phyloP scores from a whole-genome alignment of 2,888 invertebrate species.

The Philereme transversata region DNA sequence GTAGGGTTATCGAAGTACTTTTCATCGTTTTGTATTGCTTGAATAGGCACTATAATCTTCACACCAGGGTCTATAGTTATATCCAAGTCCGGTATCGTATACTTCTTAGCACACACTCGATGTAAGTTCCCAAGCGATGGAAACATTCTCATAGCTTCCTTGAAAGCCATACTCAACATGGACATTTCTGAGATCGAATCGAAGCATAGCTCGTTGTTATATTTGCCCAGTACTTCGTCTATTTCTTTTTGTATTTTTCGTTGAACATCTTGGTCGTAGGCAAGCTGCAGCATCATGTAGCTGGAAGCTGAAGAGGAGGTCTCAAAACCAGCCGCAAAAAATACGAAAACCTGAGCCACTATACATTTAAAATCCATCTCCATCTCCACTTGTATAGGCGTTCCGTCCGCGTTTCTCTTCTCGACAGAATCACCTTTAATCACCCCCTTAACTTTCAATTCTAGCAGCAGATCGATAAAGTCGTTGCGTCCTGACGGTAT shows the following conservation, averaged over 20 bases:
- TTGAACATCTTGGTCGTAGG: conserved; percentile 66
- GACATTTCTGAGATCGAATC: conserved; percentile 61
- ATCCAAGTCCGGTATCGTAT: conserved; percentile 51
- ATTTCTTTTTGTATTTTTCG: conserved; percentile 62
- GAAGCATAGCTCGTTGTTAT: conserved; percentile 61
- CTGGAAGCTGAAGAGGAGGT: conserved; percentile 73
- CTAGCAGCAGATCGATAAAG: conserved; percentile 59
- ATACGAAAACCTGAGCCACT: conserved; percentile 62
- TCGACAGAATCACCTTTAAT: conserved; percentile 63
- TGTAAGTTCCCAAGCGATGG: conserved; percentile 58
- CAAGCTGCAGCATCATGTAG: conserved; percentile 64
- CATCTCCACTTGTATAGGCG: conserved; percentile 50
- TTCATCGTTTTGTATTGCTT: conserved; percentile 63
- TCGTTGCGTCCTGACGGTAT: conserved; percentile 60
- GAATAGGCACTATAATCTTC: conserved; percentile 58
- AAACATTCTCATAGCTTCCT: conserved; percentile 61
- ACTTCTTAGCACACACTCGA: conserved; percentile 53
- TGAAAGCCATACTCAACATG: conserved; percentile 54
- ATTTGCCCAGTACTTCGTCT: conserved; percentile 55
- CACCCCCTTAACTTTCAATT: conserved; percentile 54
- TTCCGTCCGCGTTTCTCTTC: conserved; percentile 52
- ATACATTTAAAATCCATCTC: conserved; percentile 53
- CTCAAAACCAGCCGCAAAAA: conserved; percentile 76
- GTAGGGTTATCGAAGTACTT: conserved; percentile 60
- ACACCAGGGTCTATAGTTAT: conserved; percentile 63